Evolutionary conservation across 2,113 vertebrate species (phyloP).

Genomic region (Brachyhypopomus gauderio): DNA sequence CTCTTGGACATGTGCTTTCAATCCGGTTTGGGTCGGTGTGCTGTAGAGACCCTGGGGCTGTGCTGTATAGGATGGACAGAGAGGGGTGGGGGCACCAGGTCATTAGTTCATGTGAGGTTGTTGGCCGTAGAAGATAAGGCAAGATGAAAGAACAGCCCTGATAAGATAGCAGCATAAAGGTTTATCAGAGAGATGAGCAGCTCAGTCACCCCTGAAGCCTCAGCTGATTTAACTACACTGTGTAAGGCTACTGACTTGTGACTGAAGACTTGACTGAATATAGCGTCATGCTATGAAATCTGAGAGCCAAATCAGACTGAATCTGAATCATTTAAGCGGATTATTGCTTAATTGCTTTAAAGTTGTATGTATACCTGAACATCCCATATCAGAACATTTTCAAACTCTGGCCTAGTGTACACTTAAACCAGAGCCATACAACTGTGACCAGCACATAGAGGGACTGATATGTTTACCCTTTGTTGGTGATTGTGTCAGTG

Average conservation of each 20-base stretch:
- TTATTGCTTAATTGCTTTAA: no score
- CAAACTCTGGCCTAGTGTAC: no score
- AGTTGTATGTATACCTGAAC: no score
- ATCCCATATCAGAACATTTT: no score
- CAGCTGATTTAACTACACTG: not conserved
- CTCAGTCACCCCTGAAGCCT: constrained; percentile 40
- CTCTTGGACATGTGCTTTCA: not conserved
- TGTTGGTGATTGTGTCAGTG: not conserved
- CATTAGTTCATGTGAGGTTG: constrained; percentile 41
- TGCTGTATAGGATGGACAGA: not conserved
- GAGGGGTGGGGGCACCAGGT: no score
- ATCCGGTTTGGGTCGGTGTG: not conserved
- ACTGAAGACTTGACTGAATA: constrained; percentile 22
- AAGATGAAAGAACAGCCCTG: constrained; percentile 36
- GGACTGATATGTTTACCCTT: not conserved
- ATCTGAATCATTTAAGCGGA: not conserved
- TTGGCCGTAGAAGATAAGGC: constrained; percentile 37
- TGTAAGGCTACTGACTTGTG: constrained; percentile 17
- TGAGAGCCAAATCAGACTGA: constrained; percentile 22
- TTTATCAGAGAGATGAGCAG: constrained; percentile 34
- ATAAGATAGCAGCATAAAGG: constrained; percentile 44
- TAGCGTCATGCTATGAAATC: constrained; percentile 14
- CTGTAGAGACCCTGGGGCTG: not conserved
- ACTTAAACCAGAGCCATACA: not conserved
- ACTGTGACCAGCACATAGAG: not conserved